Conservation (phyloP, 2,797 vertebrate genomes). For the Gymnothorax javanicus region DNA sequence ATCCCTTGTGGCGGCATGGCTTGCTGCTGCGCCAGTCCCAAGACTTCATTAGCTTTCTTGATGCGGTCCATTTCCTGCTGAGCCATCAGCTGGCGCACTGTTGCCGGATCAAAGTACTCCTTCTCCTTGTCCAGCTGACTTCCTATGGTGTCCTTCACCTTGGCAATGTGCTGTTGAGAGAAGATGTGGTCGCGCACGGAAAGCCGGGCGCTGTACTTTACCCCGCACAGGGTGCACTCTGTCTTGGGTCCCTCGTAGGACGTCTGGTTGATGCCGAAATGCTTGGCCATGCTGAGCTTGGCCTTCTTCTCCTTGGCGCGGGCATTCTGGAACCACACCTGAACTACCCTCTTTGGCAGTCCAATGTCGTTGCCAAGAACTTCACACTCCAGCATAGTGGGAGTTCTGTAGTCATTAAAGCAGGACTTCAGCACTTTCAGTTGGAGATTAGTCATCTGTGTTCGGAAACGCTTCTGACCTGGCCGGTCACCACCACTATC, state of each 20-base stretch:
- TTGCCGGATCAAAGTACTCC: constrained; percentile 84
- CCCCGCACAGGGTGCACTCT: constrained; percentile 86
- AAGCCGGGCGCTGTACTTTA: constrained; percentile 84
- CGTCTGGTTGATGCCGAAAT: constrained; percentile 88
- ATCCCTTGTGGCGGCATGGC: constrained; percentile 71
- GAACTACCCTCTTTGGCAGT: constrained; percentile 97
- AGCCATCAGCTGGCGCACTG: constrained; percentile 83
- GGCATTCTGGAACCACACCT: constrained; percentile 99
- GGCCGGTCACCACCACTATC: constrained; percentile 85
- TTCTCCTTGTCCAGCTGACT: constrained; percentile 87
- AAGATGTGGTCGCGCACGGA: constrained; percentile 86
- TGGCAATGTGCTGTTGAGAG: constrained; percentile 86
- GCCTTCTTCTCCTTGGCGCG: constrained; percentile 98
- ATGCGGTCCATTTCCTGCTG: constrained; percentile 84
- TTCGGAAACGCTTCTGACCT: constrained; percentile 92
- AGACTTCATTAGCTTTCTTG: constrained; percentile 83
- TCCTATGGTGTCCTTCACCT: constrained; percentile 89
- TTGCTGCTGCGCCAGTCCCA: constrained; percentile 75
- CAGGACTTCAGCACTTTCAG: constrained; percentile 96
- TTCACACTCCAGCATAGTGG: constrained; percentile 97
- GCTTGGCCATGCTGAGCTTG: constrained; percentile 89
- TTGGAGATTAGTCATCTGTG: constrained; percentile 97
- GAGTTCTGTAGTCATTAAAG: constrained; percentile 96
- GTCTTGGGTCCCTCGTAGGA: constrained; percentile 82
- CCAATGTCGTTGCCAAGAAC: constrained; percentile 94